Base-by-base conservation (phyloP, 2,888 invertebrate genomes). In the Lochmaea crataegi region DNA sequence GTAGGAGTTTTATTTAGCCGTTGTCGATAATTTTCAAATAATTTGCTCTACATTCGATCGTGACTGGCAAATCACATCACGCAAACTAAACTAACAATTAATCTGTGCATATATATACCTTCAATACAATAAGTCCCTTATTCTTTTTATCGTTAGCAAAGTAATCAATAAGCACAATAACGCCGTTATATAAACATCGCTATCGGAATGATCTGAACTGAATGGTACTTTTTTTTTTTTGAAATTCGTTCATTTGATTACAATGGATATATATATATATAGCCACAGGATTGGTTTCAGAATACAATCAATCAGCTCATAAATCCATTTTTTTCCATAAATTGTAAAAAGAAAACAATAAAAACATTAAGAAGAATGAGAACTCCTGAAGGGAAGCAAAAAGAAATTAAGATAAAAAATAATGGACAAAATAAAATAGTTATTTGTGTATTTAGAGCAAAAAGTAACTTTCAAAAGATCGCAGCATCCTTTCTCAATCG, bases 41-140 rank as follows among this genome's bases (percentile, higher is more conserved):
- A 71, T 71, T 64, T 71, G 64, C 71, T 53, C 42, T 68, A 68
- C 68, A 74, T 67, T 68, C 60, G 70, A 69, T 73, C 73, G 76
- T 74, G 76, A 74, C 74, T 68, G 56, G 64, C 58, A 53, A 68
- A 74, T 69, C 69, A 67, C 57, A 74, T 69, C 69, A 67, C 61
- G 69, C 70, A 60, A 72, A 75, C 73, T 65, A 73, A 63, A 65
- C 69, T 38, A 58, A 64, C 65, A 64, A 68, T 72, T 68, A 72
- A 74, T 76, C 73, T 64, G 57, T 61, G 65, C 53, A 45, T 64
- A 12, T 42, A 42, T 14, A 32, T 6, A 74, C 53, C n/a, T n/a
- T n/a, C n/a, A n/a, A n/a, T n/a, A 76, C 73, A 76, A 71, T 73
- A 72, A 68, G 70, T 67, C 68, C 65, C 66, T 76, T 76, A 76